Evolutionary conservation across 2,113 vertebrate species (phyloP).

Genomic region (Macquaria australasica): DNA sequence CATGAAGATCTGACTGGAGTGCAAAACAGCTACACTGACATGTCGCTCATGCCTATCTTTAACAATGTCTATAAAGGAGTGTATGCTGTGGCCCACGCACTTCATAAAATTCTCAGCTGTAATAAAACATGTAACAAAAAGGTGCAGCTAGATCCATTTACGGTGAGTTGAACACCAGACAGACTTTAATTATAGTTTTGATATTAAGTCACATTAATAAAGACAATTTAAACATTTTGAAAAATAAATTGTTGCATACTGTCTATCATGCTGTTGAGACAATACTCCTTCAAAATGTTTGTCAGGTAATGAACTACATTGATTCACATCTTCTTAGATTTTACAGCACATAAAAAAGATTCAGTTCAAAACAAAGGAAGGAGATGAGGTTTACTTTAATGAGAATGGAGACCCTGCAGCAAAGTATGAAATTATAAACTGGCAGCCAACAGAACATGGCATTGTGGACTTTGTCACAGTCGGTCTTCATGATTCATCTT

Average conservation of each 20-base stretch:
- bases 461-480: conserved; percentile 76
- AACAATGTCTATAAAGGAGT: conserved; percentile 83
- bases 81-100: conserved; percentile 79
- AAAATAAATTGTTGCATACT: not conserved
- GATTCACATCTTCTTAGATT: conserved; percentile 51
- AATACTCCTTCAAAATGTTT: not conserved
- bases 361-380: conserved; percentile 78
- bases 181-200: not conserved
- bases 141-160: conserved; percentile 59
- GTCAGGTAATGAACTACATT: not conserved
- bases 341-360: conserved; percentile 68
- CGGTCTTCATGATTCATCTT: conserved; percentile 78
- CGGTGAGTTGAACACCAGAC: conserved; percentile 42
- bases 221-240: not conserved
- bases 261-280: not conserved
- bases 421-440: conserved; percentile 83
- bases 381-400: conserved; percentile 78
- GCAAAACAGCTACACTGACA: conserved; percentile 79
- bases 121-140: conserved; percentile 65
- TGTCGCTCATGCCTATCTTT: conserved; percentile 81
- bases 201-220: no score
- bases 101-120: conserved; percentile 72
- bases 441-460: conserved; percentile 57
- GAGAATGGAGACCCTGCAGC: conserved; percentile 77
- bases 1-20: conserved; percentile 67